Conservation (phyloP, 1,140 invertebrate species). For the Aphaenogaster rudis region DNA sequence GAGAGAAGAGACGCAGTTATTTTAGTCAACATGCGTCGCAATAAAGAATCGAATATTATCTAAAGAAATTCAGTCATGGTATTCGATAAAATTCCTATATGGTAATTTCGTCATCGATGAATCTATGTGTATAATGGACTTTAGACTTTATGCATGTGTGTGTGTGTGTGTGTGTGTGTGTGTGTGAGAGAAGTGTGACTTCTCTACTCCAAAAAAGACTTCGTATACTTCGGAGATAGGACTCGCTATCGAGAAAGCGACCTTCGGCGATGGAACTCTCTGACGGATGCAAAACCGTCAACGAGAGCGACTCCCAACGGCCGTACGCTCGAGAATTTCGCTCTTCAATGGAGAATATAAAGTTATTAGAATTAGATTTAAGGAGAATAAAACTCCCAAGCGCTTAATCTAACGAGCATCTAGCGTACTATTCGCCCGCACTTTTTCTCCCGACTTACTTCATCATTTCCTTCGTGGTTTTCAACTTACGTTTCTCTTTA, state of each 20-base stretch:
- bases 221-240: neutral
- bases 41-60: slow-evolving; percentile 14
- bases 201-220: neutral
- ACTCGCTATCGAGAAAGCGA: neutral
- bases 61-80: neutral
- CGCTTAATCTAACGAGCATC: slow-evolving; percentile 13
- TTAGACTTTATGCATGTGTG: neutral
- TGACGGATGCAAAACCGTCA: neutral
- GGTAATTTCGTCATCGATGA: neutral
- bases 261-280: neutral
- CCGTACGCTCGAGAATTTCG: neutral
- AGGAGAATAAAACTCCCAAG: neutral
- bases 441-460: neutral
- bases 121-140: slow-evolving; percentile 5
- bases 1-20: neutral
- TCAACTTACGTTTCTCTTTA: slow-evolving; percentile 43
- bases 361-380: slow-evolving; percentile 33
- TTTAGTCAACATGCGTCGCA: neutral
- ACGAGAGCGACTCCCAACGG: neutral
- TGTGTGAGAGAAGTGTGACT: neutral
- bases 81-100: slow-evolving; percentile 12
- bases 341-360: neutral
- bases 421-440: neutral
- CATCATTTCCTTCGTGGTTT: slow-evolving; percentile 11
- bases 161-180: too few relatives aligned